Evolutionary conservation across 2,797 vertebrate genomes (phyloP).

Genomic region (Loris lydekkerianus): DNA sequence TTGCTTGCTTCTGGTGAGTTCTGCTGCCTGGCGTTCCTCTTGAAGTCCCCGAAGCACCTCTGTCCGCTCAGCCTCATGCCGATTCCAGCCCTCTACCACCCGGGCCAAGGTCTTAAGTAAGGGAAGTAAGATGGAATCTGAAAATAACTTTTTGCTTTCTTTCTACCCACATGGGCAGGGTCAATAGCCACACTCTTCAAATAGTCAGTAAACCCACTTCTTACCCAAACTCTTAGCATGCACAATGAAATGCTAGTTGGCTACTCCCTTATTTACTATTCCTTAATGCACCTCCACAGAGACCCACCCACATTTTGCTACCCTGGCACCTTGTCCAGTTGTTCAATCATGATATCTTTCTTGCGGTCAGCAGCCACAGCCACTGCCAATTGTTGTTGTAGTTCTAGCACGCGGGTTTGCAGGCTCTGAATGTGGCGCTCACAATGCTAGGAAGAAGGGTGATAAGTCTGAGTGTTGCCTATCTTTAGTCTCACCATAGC

Average conservation of each 20-base stretch:
- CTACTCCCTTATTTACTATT: neutral
- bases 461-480: neutral
- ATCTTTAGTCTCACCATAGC: neutral
- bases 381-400: constrained; percentile 90
- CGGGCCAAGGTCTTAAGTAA: constrained; percentile 88
- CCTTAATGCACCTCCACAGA: neutral
- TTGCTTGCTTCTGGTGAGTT: constrained; percentile 82
- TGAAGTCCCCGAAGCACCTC: constrained; percentile 85
- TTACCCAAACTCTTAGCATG: neutral
- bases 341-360: constrained; percentile 92
- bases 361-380: constrained; percentile 89
- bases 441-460: constrained; percentile 85
- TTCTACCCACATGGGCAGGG: neutral
- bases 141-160: constrained; percentile 21
- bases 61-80: constrained; percentile 88
- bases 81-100: constrained; percentile 91
- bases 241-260: neutral
- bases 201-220: neutral
- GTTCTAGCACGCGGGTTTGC: constrained; percentile 88
- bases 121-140: constrained; percentile 45
- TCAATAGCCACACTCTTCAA: constrained; percentile 10
- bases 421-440: constrained; percentile 89
- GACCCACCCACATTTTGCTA: neutral
- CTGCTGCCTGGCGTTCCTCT: constrained; percentile 81
- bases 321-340: constrained; percentile 90